phyloP scores from a whole-genome alignment of 2,888 invertebrate species.

The Drosophila vallismaia region DNA sequence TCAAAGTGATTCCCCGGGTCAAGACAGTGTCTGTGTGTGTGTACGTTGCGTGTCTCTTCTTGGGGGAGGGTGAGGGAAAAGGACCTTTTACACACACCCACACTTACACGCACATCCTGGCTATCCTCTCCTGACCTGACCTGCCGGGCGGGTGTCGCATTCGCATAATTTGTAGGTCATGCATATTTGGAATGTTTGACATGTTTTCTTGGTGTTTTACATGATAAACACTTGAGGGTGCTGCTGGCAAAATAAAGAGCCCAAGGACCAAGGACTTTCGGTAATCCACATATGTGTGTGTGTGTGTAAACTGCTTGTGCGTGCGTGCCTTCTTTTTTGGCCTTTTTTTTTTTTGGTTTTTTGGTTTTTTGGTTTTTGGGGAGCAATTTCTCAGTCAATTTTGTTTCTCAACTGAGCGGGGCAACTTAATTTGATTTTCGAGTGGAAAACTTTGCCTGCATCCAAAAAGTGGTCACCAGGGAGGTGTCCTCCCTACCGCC shows the following conservation, averaged over 20 bases:
- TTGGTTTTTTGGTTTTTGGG: constrained; percentile 10
- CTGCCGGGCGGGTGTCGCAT: constrained; percentile 53
- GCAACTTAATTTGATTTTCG: constrained; percentile 44
- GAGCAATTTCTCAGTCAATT: constrained; percentile 41
- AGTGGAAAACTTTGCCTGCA: constrained; percentile 38
- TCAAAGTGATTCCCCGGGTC: constrained; percentile 54
- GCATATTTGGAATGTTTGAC: constrained; percentile 79
- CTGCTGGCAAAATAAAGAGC: constrained; percentile 32
- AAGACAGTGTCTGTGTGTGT: constrained; percentile 39
- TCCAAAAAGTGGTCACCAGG: constrained; percentile 13
- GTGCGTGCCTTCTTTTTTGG: background rate
- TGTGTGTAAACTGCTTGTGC: constrained; percentile 11
- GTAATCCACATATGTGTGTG: constrained; percentile 1
- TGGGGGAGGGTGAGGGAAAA: background rate
- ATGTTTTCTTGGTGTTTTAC: constrained; percentile 77
- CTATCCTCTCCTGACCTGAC: constrained; percentile 21
- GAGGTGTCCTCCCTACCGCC: background rate
- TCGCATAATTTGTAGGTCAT: constrained; percentile 79
- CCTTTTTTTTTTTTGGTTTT: constrained; percentile 1
- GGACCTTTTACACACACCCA: constrained; percentile 15
- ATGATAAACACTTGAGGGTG: constrained; percentile 76
- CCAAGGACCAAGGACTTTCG: constrained; percentile 10
- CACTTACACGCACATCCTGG: constrained; percentile 23
- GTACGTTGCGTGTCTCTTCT: background rate
- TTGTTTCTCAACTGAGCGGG: background rate